Percentiles rank a stretch among this genome's conserved stretches.
These are phyloP conservation scores for Vulpes ferrilata DNA, from an alignment of 2,113 vertebrate genomes.

Conservation along the genomic window DNA sequence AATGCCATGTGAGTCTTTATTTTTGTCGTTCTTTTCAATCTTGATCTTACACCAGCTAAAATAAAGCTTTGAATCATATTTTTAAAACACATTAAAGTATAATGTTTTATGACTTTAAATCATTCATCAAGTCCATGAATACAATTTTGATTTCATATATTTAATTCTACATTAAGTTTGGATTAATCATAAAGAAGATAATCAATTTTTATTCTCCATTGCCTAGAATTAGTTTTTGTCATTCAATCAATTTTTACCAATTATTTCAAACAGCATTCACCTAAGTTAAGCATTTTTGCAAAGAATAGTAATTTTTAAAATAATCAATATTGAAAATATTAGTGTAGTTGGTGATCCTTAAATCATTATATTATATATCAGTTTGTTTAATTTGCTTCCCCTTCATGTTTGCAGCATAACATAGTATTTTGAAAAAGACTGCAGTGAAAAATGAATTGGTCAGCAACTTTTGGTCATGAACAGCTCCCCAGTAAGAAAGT, in stretches of 20 bases:
- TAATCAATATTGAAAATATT: conserved; percentile 3
- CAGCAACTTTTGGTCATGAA: not conserved
- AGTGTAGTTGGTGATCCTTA: not conserved
- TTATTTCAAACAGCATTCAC: not conserved
- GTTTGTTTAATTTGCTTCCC: not conserved
- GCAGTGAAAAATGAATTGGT: not conserved
- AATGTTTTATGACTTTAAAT: not conserved
- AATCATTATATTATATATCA: not conserved
- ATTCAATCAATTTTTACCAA: not conserved
- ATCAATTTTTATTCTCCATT: not conserved
- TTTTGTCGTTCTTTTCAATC: not conserved
- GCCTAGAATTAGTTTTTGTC: not conserved
- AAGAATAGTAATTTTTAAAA: not conserved
- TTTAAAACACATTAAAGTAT: conserved; percentile 4
- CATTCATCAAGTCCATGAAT: not conserved
- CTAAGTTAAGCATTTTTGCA: not conserved
- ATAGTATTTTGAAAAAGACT: not conserved
- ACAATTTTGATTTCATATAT: not conserved
- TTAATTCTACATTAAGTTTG: not conserved
- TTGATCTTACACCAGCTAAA: not conserved
- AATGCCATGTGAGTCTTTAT: not conserved
- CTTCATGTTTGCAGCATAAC: not conserved
- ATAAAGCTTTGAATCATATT: not conserved
- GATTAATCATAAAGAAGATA: not conserved
- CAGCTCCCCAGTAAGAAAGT: not conserved